Evolutionary conservation across 2,113 vertebrate genomes (phyloP), one percentile per base, ranked within the genome.

Genomic region (Pelobates fuscus): DNA sequence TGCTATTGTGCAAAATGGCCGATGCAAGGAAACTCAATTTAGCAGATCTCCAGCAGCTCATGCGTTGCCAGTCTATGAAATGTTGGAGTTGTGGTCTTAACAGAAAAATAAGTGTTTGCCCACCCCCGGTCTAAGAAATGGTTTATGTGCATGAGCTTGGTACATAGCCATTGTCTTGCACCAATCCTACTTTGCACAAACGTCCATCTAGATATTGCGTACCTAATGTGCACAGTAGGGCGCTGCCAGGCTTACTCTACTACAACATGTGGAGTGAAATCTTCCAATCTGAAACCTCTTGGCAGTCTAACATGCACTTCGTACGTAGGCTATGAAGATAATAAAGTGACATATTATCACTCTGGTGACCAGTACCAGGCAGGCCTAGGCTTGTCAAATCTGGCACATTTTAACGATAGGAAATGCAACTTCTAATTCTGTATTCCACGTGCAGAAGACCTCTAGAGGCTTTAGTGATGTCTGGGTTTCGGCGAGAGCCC

Each of bases 301-400:
- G 41, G 24, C 70, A 23, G 71, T 43, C 65, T 49, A 30, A 60
- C 54, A 44, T 60, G 62, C 24, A 60, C 70, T 25, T 65, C 77
- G 30, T 67, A 46, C 41, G 77, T 71, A 76, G 23, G 26, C 49
- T 68, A 79, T 27, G 77, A 71, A 77, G 68, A 63, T 81, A 81
- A 59, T 54, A 60, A 70, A 77, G 78, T n/a, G 49, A 41, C 70
- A 80, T 79, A 77, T 67, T 18, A 60, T 6, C 0, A 55, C 44
- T 67, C 81, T 67, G 30, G 77, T 60, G 76, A 82, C 79, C 15
- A 43, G 29, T 67, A 1, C 18, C 20, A 69, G 86, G 82, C 94
- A 90, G 86, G 93, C 80, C 89, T 26, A 41, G 88, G 75, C 93
- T 88, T 77, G 92, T 78, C 81, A 17, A 63, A 73, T 52, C 52